Evolutionary conservation across 2,888 invertebrate genomes (phyloP), one percentile per base, ranked within the genome.

Genomic region (Platerodrilus igneus): DNA sequence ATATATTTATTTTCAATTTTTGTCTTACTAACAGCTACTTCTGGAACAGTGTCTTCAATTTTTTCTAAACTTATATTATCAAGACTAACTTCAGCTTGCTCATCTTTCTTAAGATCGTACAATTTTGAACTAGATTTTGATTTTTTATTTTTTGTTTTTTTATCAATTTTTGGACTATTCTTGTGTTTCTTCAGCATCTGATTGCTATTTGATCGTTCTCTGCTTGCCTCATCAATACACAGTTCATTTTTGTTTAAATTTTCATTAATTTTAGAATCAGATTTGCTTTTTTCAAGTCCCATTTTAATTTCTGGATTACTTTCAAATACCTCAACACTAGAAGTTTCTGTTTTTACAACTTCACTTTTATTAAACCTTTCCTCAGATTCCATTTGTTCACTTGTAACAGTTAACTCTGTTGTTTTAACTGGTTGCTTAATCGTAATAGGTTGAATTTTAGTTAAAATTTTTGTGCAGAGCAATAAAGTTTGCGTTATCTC

Each of bases 401-500:
- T 31, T 1, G 19, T 11, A 3, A 19, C 15, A 17, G 23, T 35
- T 9, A 29, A 18, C 11, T 50, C 40, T 2, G 26, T 28, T 15
- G 31, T 28, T 20, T 38, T 30, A 7, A 25, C 33, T 16, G 25
- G 30, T 18, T 29, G 44, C 39, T 51, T 61, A 59, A 72, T 66
- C 13, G 75, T 71, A 47, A 76, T 71, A 0, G 86, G 86, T 61
- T 85, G 85, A 8, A 87, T 83, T 60, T 83, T 79, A 0, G 80
- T 78, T 9, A 87, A 70, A 50, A 88, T 79, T 66, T 83, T 85
- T 43, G 78, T 78, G 57, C 84, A 83, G 2, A 87, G 70, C 44
- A 75, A 73, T 6, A 88, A 71, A 45, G 80, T 78, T 30, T 74
- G 72, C 0, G 76, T 76, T 3, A 86, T 72, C 59, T 87, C 85